Conservation (phyloP, 1,140 invertebrate genomes). For the Apis cerana region DNA sequence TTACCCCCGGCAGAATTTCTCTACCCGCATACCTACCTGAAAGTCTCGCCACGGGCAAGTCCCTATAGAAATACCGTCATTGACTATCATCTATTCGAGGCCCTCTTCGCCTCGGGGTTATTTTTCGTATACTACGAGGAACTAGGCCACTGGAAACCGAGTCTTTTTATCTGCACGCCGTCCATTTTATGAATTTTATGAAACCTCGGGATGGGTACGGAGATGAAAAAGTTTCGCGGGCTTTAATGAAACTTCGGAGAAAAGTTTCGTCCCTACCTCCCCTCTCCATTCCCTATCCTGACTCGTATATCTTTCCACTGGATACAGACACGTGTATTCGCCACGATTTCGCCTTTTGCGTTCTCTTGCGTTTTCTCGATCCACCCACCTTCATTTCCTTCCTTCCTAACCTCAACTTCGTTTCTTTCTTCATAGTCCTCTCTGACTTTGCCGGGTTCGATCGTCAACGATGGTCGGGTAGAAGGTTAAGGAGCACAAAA, state of each 20-base stretch:
- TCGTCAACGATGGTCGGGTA: not conserved
- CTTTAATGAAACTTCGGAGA: constrained; percentile 40
- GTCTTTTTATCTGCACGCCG: constrained; percentile 51
- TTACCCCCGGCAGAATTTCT: constrained; percentile 31
- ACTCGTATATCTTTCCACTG: constrained; percentile 1
- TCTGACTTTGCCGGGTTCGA: not conserved
- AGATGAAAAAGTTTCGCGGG: constrained; percentile 62
- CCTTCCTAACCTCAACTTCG: too few species aligned
- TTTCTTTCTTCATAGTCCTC: not conserved
- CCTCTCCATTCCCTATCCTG: not conserved
- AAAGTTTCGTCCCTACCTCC: constrained; percentile 15
- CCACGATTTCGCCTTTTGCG: not conserved
- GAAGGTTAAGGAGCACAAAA: too few species aligned
- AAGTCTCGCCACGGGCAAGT: constrained; percentile 1
- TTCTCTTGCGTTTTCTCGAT: too few species aligned
- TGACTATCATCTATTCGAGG: constrained; percentile 63
- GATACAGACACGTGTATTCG: constrained; percentile 19
- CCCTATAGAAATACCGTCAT: constrained; percentile 54
- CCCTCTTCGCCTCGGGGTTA: constrained; percentile 54
- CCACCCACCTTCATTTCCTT: not conserved
- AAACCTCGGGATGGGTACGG: constrained; percentile 30
- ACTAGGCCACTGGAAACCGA: constrained; percentile 62
- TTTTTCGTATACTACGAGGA: constrained; percentile 57
- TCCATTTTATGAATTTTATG: constrained; percentile 67
- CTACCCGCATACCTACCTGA: not conserved